Percentiles rank a stretch among this genome's conserved stretches.
phyloP scores from a whole-genome alignment of 2,113 vertebrate genomes.

The Oplegnathus fasciatus region DNA sequence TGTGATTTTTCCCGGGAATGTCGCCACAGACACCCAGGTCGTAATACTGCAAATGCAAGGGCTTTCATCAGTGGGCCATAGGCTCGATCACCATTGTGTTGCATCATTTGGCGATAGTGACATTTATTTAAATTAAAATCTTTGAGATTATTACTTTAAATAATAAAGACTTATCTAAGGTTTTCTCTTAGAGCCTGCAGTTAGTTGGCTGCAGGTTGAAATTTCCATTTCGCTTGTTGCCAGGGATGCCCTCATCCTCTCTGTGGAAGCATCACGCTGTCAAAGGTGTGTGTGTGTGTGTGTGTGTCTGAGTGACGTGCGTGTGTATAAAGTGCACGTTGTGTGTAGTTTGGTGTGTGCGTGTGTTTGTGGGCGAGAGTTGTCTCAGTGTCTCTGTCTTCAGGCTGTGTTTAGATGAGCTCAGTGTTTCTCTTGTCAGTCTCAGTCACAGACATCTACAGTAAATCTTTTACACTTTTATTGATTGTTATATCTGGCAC shows the following conservation, averaged over 20 bases:
- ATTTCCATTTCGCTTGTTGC: conserved; percentile 52
- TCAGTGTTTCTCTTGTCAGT: conserved; percentile 28
- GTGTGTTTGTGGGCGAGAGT: conserved; percentile 15
- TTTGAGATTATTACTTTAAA: too few relatives aligned
- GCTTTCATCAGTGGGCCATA: too few relatives aligned
- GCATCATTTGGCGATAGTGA: too few relatives aligned
- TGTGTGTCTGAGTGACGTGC: conserved; percentile 13
- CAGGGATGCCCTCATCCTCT: conserved; percentile 66
- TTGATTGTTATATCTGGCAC: conserved; percentile 20
- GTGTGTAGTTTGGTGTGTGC: conserved; percentile 13
- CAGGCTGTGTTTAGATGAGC: conserved; percentile 33
- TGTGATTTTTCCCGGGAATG: too few relatives aligned
- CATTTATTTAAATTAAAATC: too few relatives aligned
- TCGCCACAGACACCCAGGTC: too few relatives aligned
- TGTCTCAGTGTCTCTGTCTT: conserved; percentile 34
- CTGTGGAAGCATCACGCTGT: conserved; percentile 46
- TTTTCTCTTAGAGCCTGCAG: conserved; percentile 33
- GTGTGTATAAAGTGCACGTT: conserved; percentile 4
- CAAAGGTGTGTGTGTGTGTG: conserved; percentile 56
- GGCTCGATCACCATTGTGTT: too few relatives aligned
- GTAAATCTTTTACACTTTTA: conserved; percentile 11
- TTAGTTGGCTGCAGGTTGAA: conserved; percentile 58
- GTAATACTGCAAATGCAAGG: too few relatives aligned
- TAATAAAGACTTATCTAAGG: conserved; percentile 47
- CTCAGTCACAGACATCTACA: not conserved